Evolutionary conservation across 2,113 vertebrate species (phyloP), one percentile per base, ranked within the genome.

Genomic region (Verasper variegatus): DNA sequence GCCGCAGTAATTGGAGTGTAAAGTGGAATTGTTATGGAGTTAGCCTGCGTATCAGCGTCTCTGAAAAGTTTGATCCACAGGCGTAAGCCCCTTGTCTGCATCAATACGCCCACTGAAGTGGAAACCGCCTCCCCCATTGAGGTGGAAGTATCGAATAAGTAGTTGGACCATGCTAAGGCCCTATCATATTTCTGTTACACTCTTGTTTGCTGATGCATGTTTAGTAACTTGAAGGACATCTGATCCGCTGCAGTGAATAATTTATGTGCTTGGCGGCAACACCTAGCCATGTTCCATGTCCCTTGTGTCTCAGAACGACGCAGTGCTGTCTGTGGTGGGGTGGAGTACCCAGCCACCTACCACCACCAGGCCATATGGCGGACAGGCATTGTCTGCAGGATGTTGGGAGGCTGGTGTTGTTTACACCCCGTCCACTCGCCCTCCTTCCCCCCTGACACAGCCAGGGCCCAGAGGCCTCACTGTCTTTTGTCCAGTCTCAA

Each of bases 181-280:
- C 68, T 83, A 80, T 92, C 91, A 78, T 80, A 49, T 92, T 92
- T 78, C 90, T 84, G 84, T 79, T 87, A 76, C 54, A 42, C 87
- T 84, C 82, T 86, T 91, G 90, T 92, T 92, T 89, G 88, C 89
- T 81, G 90, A 80, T 89, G 90, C 86, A 78, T 92, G 93, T 93
- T 91, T 88, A 84, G 90, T 89, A 87, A 92, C 84, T 91, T 23
- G 3, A 76, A 20, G 77, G 89, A 89, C 88, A 94, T 76, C 76
- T 18, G 88, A 94, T 81, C 89, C 27, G 4, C 71, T 5, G 52
- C 55, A 0, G 20, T 94, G 84, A 88, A 94, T 93, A 87, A 92
- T 94, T 90, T 31, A 94, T 87, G 18, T 11, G 52, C 81, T 84
- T 79, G 82, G 75, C 56, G 76, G 84, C 77, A 83, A 83, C 89